Evolutionary conservation across 2,113 vertebrate genomes (phyloP).

Genomic region (Corythornis vintsioides): DNA sequence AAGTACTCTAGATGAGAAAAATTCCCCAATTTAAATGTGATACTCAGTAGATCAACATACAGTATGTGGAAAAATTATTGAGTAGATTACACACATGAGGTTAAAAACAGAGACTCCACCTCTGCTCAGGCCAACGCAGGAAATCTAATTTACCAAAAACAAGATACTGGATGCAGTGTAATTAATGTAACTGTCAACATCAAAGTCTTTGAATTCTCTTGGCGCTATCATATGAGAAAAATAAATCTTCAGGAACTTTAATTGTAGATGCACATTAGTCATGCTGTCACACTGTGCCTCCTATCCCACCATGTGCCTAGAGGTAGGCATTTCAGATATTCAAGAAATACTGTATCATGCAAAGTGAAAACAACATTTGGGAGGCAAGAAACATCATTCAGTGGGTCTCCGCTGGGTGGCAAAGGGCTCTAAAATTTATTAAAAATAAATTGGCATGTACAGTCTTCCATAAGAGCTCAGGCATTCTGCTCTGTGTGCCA

Average conservation of each 20-base stretch:
- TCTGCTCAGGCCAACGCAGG: background rate
- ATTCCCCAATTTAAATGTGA: background rate
- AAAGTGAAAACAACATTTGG: background rate
- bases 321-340: background rate
- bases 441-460: background rate
- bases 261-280: conserved; percentile 16
- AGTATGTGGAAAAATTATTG: background rate
- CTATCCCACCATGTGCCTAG: background rate
- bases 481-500: background rate
- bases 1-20: background rate
- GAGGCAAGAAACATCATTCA: background rate
- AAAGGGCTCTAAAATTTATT: background rate
- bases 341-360: background rate
- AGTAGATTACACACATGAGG: background rate
- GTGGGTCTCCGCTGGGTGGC: background rate
- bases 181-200: background rate
- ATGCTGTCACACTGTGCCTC: background rate
- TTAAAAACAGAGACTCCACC: background rate
- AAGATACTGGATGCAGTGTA: conserved; percentile 15
- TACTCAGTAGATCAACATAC: background rate
- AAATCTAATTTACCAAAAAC: conserved; percentile 42
- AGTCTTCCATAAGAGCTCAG: background rate
- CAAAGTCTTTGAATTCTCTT: background rate
- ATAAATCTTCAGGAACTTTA: conserved; percentile 28
- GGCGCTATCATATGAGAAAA: background rate